phyloP scores from a whole-genome alignment of 1,140 invertebrate species.

The Drosophila busckii region DNA sequence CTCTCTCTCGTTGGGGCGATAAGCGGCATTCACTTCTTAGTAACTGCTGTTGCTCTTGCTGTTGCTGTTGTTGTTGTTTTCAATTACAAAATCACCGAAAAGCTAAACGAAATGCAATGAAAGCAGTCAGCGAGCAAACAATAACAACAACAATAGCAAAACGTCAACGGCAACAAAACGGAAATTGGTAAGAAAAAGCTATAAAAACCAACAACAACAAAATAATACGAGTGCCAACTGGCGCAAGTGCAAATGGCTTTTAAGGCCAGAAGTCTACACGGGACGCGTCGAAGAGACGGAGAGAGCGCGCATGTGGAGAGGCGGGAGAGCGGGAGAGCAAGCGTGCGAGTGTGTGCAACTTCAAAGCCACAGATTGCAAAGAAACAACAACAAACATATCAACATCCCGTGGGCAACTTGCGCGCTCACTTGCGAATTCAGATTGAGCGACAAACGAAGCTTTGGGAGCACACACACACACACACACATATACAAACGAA shows the following conservation, averaged over 20 bases:
- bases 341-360: no score
- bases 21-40: slow-evolving; percentile 13
- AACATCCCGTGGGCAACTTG: slow-evolving; percentile 30
- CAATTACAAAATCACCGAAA: slow-evolving; percentile 64
- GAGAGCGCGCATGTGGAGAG: slow-evolving; percentile 1
- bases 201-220: slow-evolving; percentile 19
- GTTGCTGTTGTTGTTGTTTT: slow-evolving; percentile 36
- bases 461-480: no score
- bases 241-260: slow-evolving; percentile 69
- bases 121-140: slow-evolving; percentile 33
- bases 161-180: slow-evolving; percentile 51
- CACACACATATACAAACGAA: no score
- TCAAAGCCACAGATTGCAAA: slow-evolving; percentile 28
- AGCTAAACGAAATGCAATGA: slow-evolving; percentile 44
- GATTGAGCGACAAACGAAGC: slow-evolving; percentile 18
- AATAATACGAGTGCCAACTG: slow-evolving; percentile 50
- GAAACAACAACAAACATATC: slow-evolving; percentile 3
- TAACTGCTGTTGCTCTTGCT: neutral
- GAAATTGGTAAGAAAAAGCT: slow-evolving; percentile 65
- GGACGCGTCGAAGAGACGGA: slow-evolving; percentile 4
- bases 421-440: slow-evolving; percentile 19
- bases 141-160: slow-evolving; percentile 17
- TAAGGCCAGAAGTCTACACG: slow-evolving; percentile 47
- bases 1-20: slow-evolving; percentile 32
- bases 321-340: no score